These are phyloP conservation scores for Brachyistius frenatus DNA, from an alignment of 2,113 vertebrate species.

Conservation along the genomic window DNA sequence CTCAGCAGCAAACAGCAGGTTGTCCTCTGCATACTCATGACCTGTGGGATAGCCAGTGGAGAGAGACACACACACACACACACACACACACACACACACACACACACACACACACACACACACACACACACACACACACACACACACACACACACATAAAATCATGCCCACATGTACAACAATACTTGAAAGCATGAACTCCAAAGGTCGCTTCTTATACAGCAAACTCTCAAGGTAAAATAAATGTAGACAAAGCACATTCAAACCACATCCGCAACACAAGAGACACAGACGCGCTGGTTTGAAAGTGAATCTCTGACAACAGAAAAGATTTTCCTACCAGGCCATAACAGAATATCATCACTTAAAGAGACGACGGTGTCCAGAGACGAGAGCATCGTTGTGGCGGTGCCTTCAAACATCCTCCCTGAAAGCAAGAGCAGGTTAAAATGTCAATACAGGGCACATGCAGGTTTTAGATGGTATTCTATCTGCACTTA, in stretches of 20 bases:
- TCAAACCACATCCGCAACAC: background rate
- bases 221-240: no score
- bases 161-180: background rate
- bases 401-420: constrained; percentile 93
- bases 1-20: constrained; percentile 92
- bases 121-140: constrained; percentile 2
- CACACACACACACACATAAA: constrained; percentile 13
- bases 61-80: background rate
- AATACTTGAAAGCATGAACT: background rate
- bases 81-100: background rate
- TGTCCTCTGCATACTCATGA: constrained; percentile 96
- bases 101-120: constrained; percentile 15
- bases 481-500: background rate
- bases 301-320: constrained; percentile 4
- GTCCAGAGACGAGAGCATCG: constrained; percentile 95
- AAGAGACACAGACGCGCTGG: background rate
- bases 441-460: background rate
- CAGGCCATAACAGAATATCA: constrained; percentile 94
- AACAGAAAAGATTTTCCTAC: constrained; percentile 76
- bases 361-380: constrained; percentile 87
- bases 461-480: background rate
- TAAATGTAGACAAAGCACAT: background rate
- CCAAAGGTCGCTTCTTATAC: background rate
- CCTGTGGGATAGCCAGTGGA: constrained; percentile 78
- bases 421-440: constrained; percentile 87